phyloP scores from a whole-genome alignment of 92 coral and sea anemone genomes.

The Paramuricea clavata region DNA sequence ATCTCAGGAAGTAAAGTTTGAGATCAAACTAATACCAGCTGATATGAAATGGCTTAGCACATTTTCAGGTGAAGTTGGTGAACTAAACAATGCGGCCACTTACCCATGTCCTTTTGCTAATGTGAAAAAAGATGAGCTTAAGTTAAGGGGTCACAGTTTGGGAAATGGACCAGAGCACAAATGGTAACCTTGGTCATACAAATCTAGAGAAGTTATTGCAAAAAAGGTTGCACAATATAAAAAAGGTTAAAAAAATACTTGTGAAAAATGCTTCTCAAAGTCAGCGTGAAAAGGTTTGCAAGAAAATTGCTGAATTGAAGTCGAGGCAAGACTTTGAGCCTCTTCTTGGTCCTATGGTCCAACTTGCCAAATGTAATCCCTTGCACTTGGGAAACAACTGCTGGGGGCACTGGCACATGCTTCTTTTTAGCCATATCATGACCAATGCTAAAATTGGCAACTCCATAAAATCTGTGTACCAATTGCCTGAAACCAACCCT shows the following conservation, averaged over 20 bases:
- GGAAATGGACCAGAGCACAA: conserved; percentile 61
- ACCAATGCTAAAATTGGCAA: conserved; percentile 63
- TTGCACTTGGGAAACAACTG: conserved; percentile 74
- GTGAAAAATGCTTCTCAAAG: conserved; percentile 45
- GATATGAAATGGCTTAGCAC: conserved; percentile 75
- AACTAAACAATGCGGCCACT: conserved; percentile 62
- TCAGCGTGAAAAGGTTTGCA: conserved; percentile 59
- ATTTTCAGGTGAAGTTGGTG: conserved; percentile 73
- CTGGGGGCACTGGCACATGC: conserved; percentile 77
- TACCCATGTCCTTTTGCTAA: conserved; percentile 78
- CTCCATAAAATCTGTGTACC: conserved; percentile 73
- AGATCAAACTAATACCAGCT: conserved; percentile 69
- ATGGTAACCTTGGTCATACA: conserved; percentile 76
- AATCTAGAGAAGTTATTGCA: conserved; percentile 57
- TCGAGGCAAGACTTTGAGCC: conserved; percentile 75
- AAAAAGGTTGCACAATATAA: conserved; percentile 62
- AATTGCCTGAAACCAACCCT: conserved; percentile 68
- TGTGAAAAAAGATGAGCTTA: conserved; percentile 49
- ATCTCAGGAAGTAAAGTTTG: conserved; percentile 53
- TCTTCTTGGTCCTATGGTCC: conserved; percentile 67
- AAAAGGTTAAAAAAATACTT: conserved; percentile 52
- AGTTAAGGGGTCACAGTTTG: conserved; percentile 53
- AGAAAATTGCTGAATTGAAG: conserved; percentile 57
- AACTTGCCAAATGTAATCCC: conserved; percentile 64
- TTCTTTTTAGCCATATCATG: conserved; percentile 61